Conservation (phyloP, 2,113 vertebrate species). For the Lycocorax pyrrhopterus region DNA sequence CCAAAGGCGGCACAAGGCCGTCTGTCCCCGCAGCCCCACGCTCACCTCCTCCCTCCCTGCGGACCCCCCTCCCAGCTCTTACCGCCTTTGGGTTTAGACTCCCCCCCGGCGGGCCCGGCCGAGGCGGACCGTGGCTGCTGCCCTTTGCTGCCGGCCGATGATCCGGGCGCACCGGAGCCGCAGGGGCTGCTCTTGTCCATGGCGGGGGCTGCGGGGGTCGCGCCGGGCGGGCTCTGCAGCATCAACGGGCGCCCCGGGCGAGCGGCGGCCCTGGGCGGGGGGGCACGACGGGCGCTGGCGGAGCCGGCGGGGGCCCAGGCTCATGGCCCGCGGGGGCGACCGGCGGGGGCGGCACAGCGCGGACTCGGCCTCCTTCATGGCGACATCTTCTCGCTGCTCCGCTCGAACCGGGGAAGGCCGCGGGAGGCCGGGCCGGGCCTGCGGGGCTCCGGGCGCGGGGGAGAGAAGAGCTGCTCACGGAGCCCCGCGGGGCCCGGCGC, state of each 20-base stretch:
- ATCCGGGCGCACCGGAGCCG: conserved; percentile 67
- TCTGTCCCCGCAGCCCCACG: accelerated
- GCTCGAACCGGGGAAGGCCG: conserved; percentile 57
- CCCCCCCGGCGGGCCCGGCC: conserved; percentile 80
- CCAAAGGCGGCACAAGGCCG: not conserved
- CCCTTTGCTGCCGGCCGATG: conserved; percentile 83
- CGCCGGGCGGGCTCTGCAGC: conserved; percentile 72
- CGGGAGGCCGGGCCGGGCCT: conserved; percentile 19
- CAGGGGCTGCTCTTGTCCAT: conserved; percentile 80
- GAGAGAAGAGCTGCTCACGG: not conserved
- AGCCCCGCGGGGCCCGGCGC: conserved; percentile 37
- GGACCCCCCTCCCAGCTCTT: not conserved
- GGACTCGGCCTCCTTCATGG: conserved; percentile 87
- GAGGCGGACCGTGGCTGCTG: conserved; percentile 84
- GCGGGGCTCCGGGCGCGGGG: conserved; percentile 9
- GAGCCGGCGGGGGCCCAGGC: conserved; percentile 79
- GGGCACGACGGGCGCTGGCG: conserved; percentile 68
- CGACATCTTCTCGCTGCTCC: conserved; percentile 85
- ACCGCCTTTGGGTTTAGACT: conserved; percentile 97
- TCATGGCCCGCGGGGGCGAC: conserved; percentile 89
- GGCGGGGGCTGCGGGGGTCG: conserved; percentile 66
- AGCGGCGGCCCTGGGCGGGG: conserved; percentile 73
- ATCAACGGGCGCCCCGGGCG: conserved; percentile 74
- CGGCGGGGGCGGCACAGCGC: conserved; percentile 77
- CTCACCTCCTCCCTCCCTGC: not conserved